These are phyloP conservation scores for Nixonia krombeini DNA, from an alignment of 1,140 invertebrate genomes.

Conservation along the genomic window DNA sequence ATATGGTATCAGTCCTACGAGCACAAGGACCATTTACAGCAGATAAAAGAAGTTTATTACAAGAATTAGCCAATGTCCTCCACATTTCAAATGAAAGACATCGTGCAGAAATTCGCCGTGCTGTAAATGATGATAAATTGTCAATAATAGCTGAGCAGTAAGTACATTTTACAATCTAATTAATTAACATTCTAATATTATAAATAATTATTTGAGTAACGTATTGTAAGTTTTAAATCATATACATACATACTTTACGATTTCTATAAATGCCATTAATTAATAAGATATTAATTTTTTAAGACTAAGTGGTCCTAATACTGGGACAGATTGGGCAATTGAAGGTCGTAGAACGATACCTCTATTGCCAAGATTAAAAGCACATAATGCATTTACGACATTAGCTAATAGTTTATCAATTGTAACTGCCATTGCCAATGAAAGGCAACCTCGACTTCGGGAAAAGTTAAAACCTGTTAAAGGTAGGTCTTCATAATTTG, in stretches of 20 bases:
- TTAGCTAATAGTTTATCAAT: conserved; percentile 82
- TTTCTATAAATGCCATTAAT: too few species aligned
- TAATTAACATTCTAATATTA: conserved; percentile 18
- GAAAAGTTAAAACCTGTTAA: conserved; percentile 49
- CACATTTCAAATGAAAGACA: conserved; percentile 92
- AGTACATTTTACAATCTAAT: conserved; percentile 68
- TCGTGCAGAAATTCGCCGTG: conserved; percentile 89
- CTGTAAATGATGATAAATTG: conserved; percentile 91
- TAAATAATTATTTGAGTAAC: too few species aligned
- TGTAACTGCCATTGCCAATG: conserved; percentile 70
- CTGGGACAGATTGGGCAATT: conserved; percentile 86
- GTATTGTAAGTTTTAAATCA: too few species aligned
- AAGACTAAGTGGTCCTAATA: conserved; percentile 86
- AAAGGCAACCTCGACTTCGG: conserved; percentile 60
- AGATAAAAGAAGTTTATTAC: conserved; percentile 87
- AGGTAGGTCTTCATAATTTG: conserved; percentile 29
- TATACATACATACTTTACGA: too few species aligned
- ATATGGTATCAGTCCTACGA: conserved; percentile 89
- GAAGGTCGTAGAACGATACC: conserved; percentile 88
- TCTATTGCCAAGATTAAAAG: conserved; percentile 83
- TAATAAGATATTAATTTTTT: too few species aligned
- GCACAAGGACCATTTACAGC: conserved; percentile 90
- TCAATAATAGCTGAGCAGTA: conserved; percentile 90
- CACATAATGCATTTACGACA: conserved; percentile 86
- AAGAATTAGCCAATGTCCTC: conserved; percentile 84